phyloP scores from a whole-genome alignment of 2,113 vertebrate species.

The Lasiurus cinereus region DNA sequence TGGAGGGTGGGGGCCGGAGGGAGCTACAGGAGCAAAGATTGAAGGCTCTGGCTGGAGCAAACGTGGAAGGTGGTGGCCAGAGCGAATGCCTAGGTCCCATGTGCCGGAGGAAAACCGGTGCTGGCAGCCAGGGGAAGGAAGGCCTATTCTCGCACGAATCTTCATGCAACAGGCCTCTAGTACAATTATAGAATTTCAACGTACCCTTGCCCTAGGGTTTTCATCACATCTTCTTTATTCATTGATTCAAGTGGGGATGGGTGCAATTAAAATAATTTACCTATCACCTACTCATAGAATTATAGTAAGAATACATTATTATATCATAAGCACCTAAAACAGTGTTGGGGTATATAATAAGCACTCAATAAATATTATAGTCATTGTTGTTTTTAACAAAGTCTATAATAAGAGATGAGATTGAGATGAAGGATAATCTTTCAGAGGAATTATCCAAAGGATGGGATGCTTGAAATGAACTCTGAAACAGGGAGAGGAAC shows the following conservation, averaged over 20 bases:
- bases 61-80: no score
- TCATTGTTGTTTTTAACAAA: not conserved
- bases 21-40: no score
- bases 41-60: no score
- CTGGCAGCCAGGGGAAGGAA: no score
- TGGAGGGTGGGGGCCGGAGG: no score
- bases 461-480: not conserved
- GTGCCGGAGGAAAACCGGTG: no score
- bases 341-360: not conserved
- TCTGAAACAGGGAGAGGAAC: not conserved
- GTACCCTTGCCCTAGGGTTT: not conserved
- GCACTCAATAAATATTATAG: not conserved
- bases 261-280: slow-evolving; percentile 26
- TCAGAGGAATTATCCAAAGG: not conserved
- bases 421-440: not conserved
- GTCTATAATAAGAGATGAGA: not conserved
- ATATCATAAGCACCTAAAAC: not conserved
- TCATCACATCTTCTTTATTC: not conserved
- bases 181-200: not conserved
- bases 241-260: not conserved
- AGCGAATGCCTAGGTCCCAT: no score
- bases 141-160: no score
- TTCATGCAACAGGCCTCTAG: no score
- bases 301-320: not conserved
- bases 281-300: not conserved